These are phyloP conservation scores for Lithophane leautieri DNA, from an alignment of 2,888 invertebrate genomes.

Conservation along the genomic window DNA sequence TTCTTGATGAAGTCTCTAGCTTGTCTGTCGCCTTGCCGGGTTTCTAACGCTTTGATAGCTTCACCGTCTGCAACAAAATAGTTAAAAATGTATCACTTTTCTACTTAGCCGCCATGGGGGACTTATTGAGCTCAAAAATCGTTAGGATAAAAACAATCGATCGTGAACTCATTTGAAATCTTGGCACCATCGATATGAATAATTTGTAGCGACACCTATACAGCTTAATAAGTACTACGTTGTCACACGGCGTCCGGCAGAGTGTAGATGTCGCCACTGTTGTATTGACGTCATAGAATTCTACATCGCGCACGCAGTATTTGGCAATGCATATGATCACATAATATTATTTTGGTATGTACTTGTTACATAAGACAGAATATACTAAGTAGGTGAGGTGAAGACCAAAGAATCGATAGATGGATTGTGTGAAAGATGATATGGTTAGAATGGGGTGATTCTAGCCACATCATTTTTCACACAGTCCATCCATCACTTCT, in stretches of 20 bases:
- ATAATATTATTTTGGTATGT: not conserved
- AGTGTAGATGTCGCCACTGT: constrained; percentile 30
- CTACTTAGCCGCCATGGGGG: not conserved
- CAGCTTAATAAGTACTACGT: not conserved
- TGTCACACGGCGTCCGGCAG: not conserved
- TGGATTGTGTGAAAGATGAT: not conserved
- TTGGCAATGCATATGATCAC: not conserved
- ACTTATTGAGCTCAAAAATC: not conserved
- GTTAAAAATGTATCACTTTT: not conserved
- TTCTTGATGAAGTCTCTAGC: constrained; percentile 97
- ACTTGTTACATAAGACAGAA: not conserved
- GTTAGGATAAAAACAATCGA: not conserved
- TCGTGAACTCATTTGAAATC: not conserved
- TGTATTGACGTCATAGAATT: not conserved
- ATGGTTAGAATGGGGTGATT: not conserved
- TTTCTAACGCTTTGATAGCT: constrained; percentile 94
- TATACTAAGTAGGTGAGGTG: not conserved
- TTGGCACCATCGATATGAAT: not conserved
- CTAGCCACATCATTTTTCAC: not conserved
- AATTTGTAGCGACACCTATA: constrained; percentile 29
- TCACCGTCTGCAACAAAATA: constrained; percentile 90
- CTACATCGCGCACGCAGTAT: not conserved
- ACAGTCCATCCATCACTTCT: not conserved
- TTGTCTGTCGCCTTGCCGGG: constrained; percentile 96
- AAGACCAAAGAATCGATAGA: not conserved